Evolutionary conservation across 2,888 invertebrate genomes (phyloP), one percentile per base, ranked within the genome.

Genomic region (Apodemia mormo): DNA sequence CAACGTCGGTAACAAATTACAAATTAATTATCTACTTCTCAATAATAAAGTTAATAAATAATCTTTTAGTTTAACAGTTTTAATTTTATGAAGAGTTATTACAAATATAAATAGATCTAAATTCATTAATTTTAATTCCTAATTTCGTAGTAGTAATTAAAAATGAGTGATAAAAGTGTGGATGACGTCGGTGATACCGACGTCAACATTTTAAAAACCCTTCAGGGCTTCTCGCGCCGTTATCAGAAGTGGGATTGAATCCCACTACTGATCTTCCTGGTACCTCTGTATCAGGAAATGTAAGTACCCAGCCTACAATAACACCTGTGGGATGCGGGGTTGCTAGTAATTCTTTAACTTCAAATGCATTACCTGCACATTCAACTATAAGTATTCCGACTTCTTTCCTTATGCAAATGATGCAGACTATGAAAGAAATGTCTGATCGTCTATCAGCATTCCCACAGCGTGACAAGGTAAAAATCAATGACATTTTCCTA

Each of bases 211-310:
- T 52, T 52, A n/a, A 52, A 14, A 52, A n/a, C n/a, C 5, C 6
- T n/a, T 52, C 56, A 56, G 29, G 9, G 58, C 10, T 4, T 9
- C 12, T 30, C 9, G n/a, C 29, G 0, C 29, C 56, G 56, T 22
- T 12, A 58, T 58, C 58, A 58, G 58, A 58, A 58, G 58, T 58
- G 58, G 58, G 58, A 58, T 58, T 1, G 29, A 9, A 29, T 29
- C 58, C 58, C 58, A 58, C 58, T 58, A 29, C 8, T 58, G 58
- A 56, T 10, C 2, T 58, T 58, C 4, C 56, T 56, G 56, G 56
- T 29, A n/a, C 22, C 0, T 22, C 56, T 0, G n/a, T 14, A 22
- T 2, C 56, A 12, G 12, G 14, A 45, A 45, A 45, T 14, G 9
- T 56, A 9, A 29, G n/a, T n/a, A 52, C 52, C 30, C 58, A 58